These are phyloP conservation scores for Drosophila carrolli DNA, from an alignment of 1,140 invertebrate species.

Conservation along the genomic window DNA sequence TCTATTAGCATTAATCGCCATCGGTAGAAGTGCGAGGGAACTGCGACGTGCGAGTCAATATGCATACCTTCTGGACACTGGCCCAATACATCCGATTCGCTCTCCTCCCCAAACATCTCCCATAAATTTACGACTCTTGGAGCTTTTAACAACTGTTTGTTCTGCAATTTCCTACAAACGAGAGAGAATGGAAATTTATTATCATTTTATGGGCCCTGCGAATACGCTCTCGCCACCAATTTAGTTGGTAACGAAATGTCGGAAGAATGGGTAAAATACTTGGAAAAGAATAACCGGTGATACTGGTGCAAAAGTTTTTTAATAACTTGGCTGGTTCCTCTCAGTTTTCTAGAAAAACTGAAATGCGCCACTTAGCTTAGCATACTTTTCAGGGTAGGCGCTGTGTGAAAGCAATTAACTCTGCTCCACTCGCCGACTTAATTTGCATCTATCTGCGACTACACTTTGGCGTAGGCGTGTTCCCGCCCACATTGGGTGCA, in stretches of 20 bases:
- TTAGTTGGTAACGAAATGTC: conserved; percentile 24
- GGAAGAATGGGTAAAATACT: conserved; percentile 1
- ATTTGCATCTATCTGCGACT: conserved; percentile 10
- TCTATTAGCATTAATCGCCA: conserved; percentile 72
- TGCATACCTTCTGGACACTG: conserved; percentile 33
- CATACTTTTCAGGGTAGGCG: conserved; percentile 40
- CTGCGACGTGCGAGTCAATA: conserved; percentile 41
- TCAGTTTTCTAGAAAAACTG: conserved; percentile 12
- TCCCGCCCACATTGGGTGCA: background rate
- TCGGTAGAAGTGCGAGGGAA: conserved; percentile 5
- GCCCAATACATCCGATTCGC: conserved; percentile 3
- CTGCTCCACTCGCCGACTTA: background rate
- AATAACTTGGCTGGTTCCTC: conserved; percentile 35
- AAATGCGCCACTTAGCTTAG: conserved; percentile 28
- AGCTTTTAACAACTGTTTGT: conserved; percentile 76
- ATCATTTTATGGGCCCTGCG: conserved; percentile 65
- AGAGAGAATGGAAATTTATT: conserved; percentile 54
- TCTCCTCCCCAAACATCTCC: conserved; percentile 4
- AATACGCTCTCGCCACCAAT: conserved; percentile 47
- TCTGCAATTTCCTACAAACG: conserved; percentile 61
- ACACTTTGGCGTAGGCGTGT: conserved; percentile 6
- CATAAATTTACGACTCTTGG: conserved; percentile 65
- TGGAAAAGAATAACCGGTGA: conserved; percentile 6
- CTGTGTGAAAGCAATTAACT: conserved; percentile 25
- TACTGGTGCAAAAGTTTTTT: conserved; percentile 48